phyloP scores from a whole-genome alignment of 2,888 invertebrate genomes.

The Electrophaes corylata region DNA sequence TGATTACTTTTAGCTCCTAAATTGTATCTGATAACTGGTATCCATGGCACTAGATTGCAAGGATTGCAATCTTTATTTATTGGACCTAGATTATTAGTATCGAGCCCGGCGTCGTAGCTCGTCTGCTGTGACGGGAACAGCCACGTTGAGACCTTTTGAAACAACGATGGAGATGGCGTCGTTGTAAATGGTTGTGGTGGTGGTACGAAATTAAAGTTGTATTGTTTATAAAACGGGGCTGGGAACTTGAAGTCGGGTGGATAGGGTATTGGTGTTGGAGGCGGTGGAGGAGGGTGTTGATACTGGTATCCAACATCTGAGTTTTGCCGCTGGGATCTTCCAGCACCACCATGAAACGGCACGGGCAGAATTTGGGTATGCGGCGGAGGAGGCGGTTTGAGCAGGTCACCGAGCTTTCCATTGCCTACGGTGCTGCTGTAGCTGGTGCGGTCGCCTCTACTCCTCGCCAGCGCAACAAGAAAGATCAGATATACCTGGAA shows the following conservation, averaged over 20 bases:
- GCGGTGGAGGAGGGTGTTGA: constrained; percentile 59
- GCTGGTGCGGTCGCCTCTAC: constrained; percentile 59
- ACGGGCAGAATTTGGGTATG: constrained; percentile 64
- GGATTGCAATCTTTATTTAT: constrained; percentile 87
- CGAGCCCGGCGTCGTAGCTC: constrained; percentile 51
- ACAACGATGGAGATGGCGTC: constrained; percentile 79
- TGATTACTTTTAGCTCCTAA: constrained; percentile 63
- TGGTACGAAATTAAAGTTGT: constrained; percentile 76
- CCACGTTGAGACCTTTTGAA: constrained; percentile 86
- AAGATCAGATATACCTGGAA: constrained; percentile 71
- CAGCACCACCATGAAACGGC: constrained; percentile 68
- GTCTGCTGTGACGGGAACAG: constrained; percentile 82
- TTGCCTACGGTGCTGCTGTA: constrained; percentile 56
- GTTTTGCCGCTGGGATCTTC: constrained; percentile 66
- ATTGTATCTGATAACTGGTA: constrained; percentile 86
- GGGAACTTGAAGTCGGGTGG: constrained; percentile 71
- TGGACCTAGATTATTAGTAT: constrained; percentile 56
- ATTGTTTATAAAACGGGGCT: constrained; percentile 77
- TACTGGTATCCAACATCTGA: constrained; percentile 65
- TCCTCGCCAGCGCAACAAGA: constrained; percentile 57
- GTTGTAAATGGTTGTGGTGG: constrained; percentile 73
- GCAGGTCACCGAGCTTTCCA: constrained; percentile 65
- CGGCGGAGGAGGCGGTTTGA: constrained; percentile 76
- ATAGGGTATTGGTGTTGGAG: constrained; percentile 41
- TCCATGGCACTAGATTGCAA: constrained; percentile 92